Evolutionary conservation across 2,888 invertebrate species (phyloP).

Genomic region (Isotomurus palustris): DNA sequence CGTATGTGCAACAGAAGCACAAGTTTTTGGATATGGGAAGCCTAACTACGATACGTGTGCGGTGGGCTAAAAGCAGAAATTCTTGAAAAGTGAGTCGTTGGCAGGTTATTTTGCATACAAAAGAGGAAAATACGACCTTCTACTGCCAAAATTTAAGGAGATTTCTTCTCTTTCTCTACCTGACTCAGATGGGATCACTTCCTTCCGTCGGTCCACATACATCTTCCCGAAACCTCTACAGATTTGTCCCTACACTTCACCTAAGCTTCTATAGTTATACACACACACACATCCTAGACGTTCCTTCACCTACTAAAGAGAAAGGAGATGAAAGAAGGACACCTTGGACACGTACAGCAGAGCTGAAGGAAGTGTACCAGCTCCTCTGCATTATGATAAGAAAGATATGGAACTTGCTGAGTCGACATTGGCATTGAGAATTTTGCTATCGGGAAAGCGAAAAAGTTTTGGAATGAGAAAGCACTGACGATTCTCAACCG

Average conservation of each 20-base stretch:
- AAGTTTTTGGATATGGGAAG: no score
- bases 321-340: constrained; percentile 2
- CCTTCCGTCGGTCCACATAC: constrained; percentile 2
- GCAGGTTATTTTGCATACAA: constrained; percentile 13
- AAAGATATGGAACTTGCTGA: constrained; percentile 2
- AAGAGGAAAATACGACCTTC: constrained; percentile 12
- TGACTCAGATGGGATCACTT: constrained; percentile 8
- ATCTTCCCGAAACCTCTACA: not conserved
- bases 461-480: constrained; percentile 6
- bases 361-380: not conserved
- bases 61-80: no score
- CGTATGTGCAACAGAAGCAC: no score
- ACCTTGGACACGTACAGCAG: constrained; percentile 4
- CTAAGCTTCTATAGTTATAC: no score
- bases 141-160: constrained; percentile 9
- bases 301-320: no score
- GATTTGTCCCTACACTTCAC: no score
- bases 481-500: no score
- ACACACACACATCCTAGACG: no score
- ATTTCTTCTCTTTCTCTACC: not conserved
- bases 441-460: not conserved
- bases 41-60: no score
- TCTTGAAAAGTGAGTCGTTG: no score
- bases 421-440: constrained; percentile 9
- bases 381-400: constrained; percentile 8